Conservation (phyloP, 2,113 vertebrate species). For the Myxocyprinus asiaticus region DNA sequence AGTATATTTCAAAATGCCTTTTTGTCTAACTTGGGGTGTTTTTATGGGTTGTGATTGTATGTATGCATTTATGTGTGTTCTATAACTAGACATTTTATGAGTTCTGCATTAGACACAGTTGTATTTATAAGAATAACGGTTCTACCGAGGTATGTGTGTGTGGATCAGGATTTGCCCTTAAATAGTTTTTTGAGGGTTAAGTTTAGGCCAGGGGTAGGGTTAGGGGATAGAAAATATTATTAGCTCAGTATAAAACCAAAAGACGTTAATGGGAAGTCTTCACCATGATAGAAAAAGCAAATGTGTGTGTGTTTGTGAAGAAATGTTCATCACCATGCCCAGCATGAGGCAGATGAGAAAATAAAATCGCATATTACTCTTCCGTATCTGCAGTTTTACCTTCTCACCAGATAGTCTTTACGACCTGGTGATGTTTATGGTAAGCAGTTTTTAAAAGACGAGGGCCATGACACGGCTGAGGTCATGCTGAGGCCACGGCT, state of each 20-base stretch:
- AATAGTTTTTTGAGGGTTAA: too few relatives aligned
- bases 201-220: too few relatives aligned
- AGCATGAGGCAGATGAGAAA: conserved; percentile 15
- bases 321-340: conserved; percentile 9
- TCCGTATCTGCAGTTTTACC: conserved; percentile 4
- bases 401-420: conserved; percentile 3
- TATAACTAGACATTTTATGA: neutral
- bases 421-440: conserved; percentile 18
- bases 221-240: too few relatives aligned
- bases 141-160: neutral
- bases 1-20: neutral
- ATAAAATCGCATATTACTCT: conserved; percentile 6
- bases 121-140: conserved; percentile 7
- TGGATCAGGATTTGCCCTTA: neutral
- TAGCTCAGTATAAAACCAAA: too few relatives aligned
- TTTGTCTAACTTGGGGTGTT: conserved; percentile 13
- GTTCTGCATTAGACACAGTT: conserved; percentile 29
- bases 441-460: neutral
- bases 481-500: neutral
- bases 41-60: neutral
- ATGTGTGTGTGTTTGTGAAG: neutral
- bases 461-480: neutral
- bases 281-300: too few relatives aligned
- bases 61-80: neutral
- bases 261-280: neutral